These are phyloP conservation scores for Pogonomyrmex barbatus DNA, from an alignment of 1,140 invertebrate species.

Conservation along the genomic window DNA sequence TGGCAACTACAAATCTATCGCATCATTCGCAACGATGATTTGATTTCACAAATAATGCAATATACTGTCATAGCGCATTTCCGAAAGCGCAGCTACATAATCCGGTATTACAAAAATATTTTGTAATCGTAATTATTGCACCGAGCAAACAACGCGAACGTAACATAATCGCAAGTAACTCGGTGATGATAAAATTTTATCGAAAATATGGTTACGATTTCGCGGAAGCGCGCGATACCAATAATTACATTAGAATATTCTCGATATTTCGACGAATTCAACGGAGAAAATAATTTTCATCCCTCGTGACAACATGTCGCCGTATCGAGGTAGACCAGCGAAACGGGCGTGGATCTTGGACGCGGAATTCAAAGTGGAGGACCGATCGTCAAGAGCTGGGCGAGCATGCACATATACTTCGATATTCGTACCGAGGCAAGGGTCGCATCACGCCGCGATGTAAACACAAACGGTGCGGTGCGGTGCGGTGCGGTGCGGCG, in stretches of 20 bases:
- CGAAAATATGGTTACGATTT: neutral
- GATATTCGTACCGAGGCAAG: conserved; percentile 32
- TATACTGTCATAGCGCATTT: neutral
- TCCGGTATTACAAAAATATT: conserved; percentile 13
- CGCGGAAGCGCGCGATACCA: neutral
- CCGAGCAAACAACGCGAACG: neutral
- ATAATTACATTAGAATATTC: neutral
- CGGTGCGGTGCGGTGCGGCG: neutral
- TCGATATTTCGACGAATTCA: neutral
- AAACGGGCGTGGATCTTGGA: neutral
- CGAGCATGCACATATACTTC: neutral
- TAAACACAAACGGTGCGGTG: conserved; percentile 70
- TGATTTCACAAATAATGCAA: neutral
- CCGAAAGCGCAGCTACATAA: neutral
- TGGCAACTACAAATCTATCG: neutral
- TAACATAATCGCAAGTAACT: neutral
- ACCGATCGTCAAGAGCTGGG: neutral
- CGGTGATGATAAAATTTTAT: neutral
- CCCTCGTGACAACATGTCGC: neutral
- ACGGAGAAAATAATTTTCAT: neutral
- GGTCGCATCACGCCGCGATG: conserved; percentile 61
- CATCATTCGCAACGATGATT: neutral
- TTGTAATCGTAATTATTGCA: conserved; percentile 7
- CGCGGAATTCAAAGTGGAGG: neutral
- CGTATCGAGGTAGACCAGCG: neutral